Evolutionary conservation across 1,140 invertebrate genomes (phyloP).

Genomic region (Drosophila baimaii): DNA sequence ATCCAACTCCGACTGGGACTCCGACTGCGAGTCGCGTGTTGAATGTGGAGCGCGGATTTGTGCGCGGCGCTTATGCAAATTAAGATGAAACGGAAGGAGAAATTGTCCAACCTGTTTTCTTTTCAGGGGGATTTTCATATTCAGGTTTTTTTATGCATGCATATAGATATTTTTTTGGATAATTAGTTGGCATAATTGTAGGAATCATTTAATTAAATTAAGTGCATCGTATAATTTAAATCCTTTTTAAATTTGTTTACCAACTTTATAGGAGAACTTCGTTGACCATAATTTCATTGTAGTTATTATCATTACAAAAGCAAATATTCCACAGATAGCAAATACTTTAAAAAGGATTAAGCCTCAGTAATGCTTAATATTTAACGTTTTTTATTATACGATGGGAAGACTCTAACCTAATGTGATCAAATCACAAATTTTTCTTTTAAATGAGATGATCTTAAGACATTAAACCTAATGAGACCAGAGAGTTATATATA

Average conservation of each 20-base stretch:
- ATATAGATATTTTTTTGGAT: background rate
- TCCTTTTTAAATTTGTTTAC: no score
- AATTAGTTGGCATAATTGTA: background rate
- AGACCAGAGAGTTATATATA: no score
- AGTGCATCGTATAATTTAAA: no score
- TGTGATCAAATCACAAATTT: no score
- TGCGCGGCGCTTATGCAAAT: conserved; percentile 74
- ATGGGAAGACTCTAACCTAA: background rate
- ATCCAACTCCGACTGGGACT: background rate
- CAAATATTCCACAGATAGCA: no score
- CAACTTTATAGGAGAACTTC: no score
- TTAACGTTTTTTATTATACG: background rate
- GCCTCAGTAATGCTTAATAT: background rate
- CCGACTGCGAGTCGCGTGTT: conserved; percentile 55
- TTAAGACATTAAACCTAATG: no score
- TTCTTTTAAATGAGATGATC: no score
- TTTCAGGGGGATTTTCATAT: background rate
- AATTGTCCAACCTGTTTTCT: conserved; percentile 15
- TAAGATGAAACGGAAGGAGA: conserved; percentile 59
- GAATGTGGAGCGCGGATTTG: conserved; percentile 75
- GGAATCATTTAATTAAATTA: no score
- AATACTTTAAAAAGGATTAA: background rate
- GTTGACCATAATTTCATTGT: no score
- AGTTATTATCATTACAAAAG: no score
- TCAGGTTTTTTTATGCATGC: background rate